Evolutionary conservation across 1,140 invertebrate species (phyloP), one percentile per base, ranked within the genome.

Genomic region (Papilio machaon): DNA sequence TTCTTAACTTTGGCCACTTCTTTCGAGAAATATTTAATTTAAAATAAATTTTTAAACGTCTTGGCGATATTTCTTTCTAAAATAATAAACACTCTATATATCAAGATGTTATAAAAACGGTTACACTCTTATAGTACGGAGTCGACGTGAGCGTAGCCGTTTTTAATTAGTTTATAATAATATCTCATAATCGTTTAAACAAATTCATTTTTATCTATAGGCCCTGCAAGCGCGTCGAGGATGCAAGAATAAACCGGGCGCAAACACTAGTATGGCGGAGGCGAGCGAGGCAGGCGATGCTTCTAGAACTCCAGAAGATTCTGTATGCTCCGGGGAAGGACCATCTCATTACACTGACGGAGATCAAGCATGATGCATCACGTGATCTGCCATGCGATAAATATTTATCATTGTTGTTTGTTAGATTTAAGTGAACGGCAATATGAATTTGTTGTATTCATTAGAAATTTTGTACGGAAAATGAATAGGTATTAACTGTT

Each of bases 311-410:
- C 96, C 95, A 0, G 95, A 96, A 85, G 97, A 97, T 87, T 97
- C 97, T 2, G 96, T 97, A 17, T 97, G 97, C 89, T 97, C 97
- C 83, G 96, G 95, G 60, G 97, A 97, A 91, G 97, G 97, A 4
- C 96, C 97, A 23, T 95, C 94, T 19, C 94, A 94, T 83, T 94
- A 93, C 89, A 95, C 93, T 1, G 95, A 95, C 81, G 93, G 89
- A 10, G 93, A 94, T 75, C 85, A 88, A 58, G 83, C 89, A 73
- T 90, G 85, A 88, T 30, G 23, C 23, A 30, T 38, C 64, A 13
- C 6, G 10, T 64, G 52, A 6, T 54, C 52, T 15, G 17, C 52
- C 13, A 17, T 64, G n/a, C 7, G 60, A 64, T 52, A 17, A 17
- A 52, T 11, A 47, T n/a, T 73, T 46, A 47, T 23, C 35, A 47